These are phyloP conservation scores for Eolophus roseicapilla DNA, from an alignment of 2,113 vertebrate genomes.

Conservation along the genomic window DNA sequence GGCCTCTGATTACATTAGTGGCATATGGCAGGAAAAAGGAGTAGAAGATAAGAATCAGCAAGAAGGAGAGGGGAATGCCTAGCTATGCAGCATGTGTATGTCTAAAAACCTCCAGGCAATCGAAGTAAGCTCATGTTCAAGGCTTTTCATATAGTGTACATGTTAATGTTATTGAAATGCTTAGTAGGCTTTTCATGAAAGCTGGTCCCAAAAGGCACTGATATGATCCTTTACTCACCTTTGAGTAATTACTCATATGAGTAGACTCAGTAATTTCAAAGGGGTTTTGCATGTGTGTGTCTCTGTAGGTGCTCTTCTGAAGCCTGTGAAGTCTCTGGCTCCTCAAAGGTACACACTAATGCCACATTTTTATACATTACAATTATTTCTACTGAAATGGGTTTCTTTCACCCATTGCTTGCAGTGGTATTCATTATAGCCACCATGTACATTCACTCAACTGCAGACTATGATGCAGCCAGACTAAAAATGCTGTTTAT, in stretches of 20 bases:
- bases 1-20: constrained; percentile 37
- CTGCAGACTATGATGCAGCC: background rate
- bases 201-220: background rate
- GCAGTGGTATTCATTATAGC: background rate
- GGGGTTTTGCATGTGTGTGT: fast-evolving
- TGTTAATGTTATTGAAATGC: constrained; percentile 30
- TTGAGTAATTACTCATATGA: background rate
- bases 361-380: background rate
- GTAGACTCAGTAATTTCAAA: background rate
- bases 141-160: background rate
- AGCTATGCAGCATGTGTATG: background rate
- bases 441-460: background rate
- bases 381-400: background rate
- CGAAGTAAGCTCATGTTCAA: constrained; percentile 22
- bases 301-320: background rate
- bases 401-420: background rate
- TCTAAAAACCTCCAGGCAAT: background rate
- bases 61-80: constrained; percentile 16
- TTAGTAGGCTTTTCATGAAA: background rate
- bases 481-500: background rate
- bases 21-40: constrained; percentile 12
- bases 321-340: background rate
- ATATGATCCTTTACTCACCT: background rate
- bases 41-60: constrained; percentile 12
- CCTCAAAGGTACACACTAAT: background rate